A percentile compares a stretch with the other conserved stretches of the same genome.
phyloP scores from a whole-genome alignment of 2,888 invertebrate genomes.

The Drosophila nigritarsus region DNA sequence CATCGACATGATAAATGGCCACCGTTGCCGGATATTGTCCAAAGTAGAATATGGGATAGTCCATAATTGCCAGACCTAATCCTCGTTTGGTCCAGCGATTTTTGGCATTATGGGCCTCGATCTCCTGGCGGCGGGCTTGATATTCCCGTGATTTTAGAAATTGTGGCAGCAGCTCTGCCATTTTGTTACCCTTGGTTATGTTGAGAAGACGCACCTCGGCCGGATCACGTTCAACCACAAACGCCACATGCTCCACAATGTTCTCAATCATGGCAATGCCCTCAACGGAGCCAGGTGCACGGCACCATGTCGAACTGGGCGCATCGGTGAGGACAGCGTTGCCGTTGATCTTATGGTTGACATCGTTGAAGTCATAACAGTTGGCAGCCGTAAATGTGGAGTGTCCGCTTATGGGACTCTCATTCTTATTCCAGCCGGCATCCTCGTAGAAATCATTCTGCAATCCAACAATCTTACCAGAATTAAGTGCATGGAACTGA shows the following conservation, averaged over 20 bases:
- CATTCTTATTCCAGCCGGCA: conserved; percentile 86
- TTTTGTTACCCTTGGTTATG: conserved; percentile 82
- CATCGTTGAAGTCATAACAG: conserved; percentile 88
- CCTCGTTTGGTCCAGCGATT: conserved; percentile 94
- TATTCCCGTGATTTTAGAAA: conserved; percentile 87
- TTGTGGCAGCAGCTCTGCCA: conserved; percentile 86
- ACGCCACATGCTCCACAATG: conserved; percentile 89
- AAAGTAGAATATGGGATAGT: conserved; percentile 87
- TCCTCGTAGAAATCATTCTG: conserved; percentile 87
- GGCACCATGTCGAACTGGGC: conserved; percentile 89
- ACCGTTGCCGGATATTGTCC: conserved; percentile 87
- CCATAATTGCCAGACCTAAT: conserved; percentile 89
- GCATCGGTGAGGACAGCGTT: conserved; percentile 89
- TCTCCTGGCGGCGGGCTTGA: conserved; percentile 86
- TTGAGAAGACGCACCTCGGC: conserved; percentile 87
- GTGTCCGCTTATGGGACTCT: conserved; percentile 84
- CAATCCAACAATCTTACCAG: conserved; percentile 89
- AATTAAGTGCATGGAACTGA: conserved; percentile 87
- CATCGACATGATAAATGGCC: conserved; percentile 90
- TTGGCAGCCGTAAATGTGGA: conserved; percentile 84
- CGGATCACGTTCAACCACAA: conserved; percentile 86
- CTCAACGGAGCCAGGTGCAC: conserved; percentile 88
- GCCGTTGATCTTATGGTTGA: conserved; percentile 89
- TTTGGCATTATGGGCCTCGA: conserved; percentile 87
- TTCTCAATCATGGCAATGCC: conserved; percentile 87